Conservation (phyloP, 2,888 invertebrate genomes). For the Ochropleura plecta region DNA sequence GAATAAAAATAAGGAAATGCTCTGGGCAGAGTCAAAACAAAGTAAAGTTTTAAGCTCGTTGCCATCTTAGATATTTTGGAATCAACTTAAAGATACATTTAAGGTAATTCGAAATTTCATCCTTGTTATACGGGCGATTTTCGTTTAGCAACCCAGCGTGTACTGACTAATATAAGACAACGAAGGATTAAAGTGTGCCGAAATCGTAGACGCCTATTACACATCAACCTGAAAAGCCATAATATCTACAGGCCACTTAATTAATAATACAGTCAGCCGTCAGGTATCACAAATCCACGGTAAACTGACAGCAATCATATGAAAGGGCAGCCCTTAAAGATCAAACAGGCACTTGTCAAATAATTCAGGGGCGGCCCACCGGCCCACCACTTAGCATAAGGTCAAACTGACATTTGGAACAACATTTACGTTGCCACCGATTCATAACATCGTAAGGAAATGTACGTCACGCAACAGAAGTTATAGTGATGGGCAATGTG, state of each 20-base stretch:
- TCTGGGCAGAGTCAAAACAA: conserved; percentile 16
- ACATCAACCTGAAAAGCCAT: conserved; percentile 1
- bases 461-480: conserved; percentile 79
- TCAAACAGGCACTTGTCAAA: conserved; percentile 82
- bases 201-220: not conserved
- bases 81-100: not conserved
- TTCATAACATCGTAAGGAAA: conserved; percentile 78
- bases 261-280: conserved; percentile 47
- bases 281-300: conserved; percentile 69
- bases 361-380: conserved; percentile 80
- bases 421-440: conserved; percentile 82
- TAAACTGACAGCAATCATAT: conserved; percentile 84
- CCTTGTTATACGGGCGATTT: not conserved
- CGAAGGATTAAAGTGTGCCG: not conserved
- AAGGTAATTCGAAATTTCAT: not conserved
- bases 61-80: not conserved
- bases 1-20: conserved; percentile 58
- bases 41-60: conserved; percentile 16
- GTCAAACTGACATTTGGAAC: conserved; percentile 89
- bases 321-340: conserved; percentile 86
- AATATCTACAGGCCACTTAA: conserved; percentile 15
- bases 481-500: conserved; percentile 71
- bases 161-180: not conserved
- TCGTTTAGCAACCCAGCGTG: not conserved
- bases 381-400: conserved; percentile 85